phyloP scores from a whole-genome alignment of 2,797 vertebrate species.

The Tolypeutes matacus region DNA sequence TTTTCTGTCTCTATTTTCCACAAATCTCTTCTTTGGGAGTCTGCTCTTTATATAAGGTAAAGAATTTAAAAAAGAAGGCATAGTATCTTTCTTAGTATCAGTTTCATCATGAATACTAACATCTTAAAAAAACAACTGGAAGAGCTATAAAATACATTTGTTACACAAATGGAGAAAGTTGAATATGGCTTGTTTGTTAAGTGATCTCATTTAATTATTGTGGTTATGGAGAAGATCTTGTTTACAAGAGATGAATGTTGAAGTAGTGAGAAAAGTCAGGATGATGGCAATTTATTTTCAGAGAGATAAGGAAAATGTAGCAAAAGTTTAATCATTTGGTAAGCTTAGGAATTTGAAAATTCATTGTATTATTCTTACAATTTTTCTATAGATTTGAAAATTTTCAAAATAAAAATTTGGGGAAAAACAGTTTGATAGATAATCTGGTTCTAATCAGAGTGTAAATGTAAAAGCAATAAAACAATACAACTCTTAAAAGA shows the following conservation, averaged over 20 bases:
- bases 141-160: background rate
- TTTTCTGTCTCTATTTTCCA: background rate
- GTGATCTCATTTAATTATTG: background rate
- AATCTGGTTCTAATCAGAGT: background rate
- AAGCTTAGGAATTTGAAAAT: background rate
- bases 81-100: background rate
- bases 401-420: background rate
- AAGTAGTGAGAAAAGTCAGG: background rate
- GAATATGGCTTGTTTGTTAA: background rate
- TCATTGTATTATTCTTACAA: background rate
- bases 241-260: background rate
- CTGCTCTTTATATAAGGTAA: background rate
- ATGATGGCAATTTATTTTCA: background rate
- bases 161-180: background rate
- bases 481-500: background rate
- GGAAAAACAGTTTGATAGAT: background rate
- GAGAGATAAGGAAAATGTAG: background rate
- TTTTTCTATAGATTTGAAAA: background rate
- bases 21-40: background rate
- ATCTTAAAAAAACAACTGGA: background rate
- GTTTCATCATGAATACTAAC: conserved; percentile 24
- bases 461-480: background rate
- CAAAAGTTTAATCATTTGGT: background rate
- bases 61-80: background rate
- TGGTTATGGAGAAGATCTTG: background rate